Conservation (phyloP, 2,797 vertebrate species). For the Jordanella pulchra region DNA sequence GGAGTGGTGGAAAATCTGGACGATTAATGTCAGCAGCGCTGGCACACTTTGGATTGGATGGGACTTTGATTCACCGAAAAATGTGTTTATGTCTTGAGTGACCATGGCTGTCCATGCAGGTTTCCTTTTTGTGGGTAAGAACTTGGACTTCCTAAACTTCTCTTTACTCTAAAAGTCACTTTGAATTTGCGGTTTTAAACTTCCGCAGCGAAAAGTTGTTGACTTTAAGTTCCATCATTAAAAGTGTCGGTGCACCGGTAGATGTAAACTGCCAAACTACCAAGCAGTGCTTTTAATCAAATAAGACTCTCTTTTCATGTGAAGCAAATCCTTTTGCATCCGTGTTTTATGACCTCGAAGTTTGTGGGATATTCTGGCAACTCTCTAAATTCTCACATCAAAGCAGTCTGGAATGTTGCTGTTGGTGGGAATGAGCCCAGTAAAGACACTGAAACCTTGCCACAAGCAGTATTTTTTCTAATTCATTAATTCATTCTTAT, state of each 20-base stretch:
- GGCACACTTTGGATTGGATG: conserved; percentile 31
- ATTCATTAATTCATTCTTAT: no score
- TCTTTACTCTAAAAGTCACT: conserved; percentile 10
- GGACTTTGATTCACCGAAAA: conserved; percentile 18
- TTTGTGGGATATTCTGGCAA: conserved; percentile 1
- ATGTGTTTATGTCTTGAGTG: conserved; percentile 26
- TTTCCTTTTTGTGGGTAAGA: conserved; percentile 17
- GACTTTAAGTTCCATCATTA: conserved; percentile 19
- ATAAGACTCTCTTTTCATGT: neutral
- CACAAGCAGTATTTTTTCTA: neutral
- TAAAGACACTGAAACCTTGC: conserved; percentile 2
- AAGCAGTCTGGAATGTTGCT: neutral
- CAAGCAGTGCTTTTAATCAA: neutral
- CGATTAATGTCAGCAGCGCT: conserved; percentile 63
- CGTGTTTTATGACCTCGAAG: neutral
- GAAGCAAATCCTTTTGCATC: neutral
- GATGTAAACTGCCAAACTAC: neutral
- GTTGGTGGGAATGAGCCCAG: neutral
- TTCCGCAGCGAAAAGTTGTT: conserved; percentile 10
- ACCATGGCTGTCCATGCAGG: conserved; percentile 12
- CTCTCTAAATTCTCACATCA: conserved; percentile 4
- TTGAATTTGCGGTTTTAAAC: conserved; percentile 2
- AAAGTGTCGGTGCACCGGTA: conserved; percentile 1
- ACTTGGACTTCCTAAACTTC: conserved; percentile 12
- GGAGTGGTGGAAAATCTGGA: conserved; percentile 73